Evolutionary conservation across 2,113 vertebrate genomes (phyloP), one percentile per base, ranked within the genome.

Genomic region (Cyanoliseus patagonus): DNA sequence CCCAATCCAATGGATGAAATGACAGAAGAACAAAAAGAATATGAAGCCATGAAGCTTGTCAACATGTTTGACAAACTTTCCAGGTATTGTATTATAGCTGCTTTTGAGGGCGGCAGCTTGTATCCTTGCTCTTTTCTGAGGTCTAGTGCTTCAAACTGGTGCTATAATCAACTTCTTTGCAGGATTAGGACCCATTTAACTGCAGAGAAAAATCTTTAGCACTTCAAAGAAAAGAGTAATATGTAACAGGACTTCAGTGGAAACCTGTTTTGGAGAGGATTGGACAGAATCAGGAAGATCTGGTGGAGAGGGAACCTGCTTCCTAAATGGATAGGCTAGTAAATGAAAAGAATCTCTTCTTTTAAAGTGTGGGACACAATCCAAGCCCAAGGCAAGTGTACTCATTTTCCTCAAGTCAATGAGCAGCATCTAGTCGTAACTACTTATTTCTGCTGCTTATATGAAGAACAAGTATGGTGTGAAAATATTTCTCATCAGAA

Each of bases 1-100:
- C 99, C 99, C 11, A 99, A 99, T 96, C 99, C 99, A 6, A 98
- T 99, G 66, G 99, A 99, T 93, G 99, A 99, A 98, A 99, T 99
- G 99, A 99, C 99, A 2, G 99, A 99, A 97, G 99, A 99, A 96
- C 99, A 99, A 97, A 99, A 99, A 97, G 99, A 99, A 96, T 99
- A 99, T 25, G 99, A 99, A 97, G 99, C 99, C 37, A 98, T 99
- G 98, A 99, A 99, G 95, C 99, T 99, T 92, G 99, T 98, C 97
- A 99, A 98, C 95, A 99, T 99, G 99, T 99, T 99, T 95, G 99
- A 99, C 98, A 99, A 99, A 98, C 97, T 99, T 96, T 99, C 99
- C 97, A 99, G 99, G 99, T 99, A 98, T 79, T 95, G 87, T 95
- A 85, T 67, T 53, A 6, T 16, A 57, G 33, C 25, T 46, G 57